Percentiles rank a stretch among this genome's conserved stretches.
phyloP scores from a whole-genome alignment of 1,140 invertebrate genomes.

The Caenorhabditis inopinata region DNA sequence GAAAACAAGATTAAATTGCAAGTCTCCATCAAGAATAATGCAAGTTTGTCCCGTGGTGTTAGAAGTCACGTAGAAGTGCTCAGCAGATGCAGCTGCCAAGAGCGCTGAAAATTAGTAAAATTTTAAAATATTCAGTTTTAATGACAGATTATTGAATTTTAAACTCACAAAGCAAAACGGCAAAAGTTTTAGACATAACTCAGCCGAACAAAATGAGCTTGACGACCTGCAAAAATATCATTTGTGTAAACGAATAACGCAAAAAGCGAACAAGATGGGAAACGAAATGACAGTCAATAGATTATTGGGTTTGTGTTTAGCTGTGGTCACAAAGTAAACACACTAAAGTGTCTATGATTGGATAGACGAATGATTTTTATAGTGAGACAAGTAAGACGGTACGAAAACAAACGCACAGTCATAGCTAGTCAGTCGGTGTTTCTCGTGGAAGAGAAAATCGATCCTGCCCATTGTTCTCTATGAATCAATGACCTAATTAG shows the following conservation, averaged over 20 bases:
- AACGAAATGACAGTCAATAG: not conserved
- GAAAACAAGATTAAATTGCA: conserved; percentile 19
- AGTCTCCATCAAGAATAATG: conserved; percentile 22
- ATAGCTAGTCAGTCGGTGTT: too few relatives aligned
- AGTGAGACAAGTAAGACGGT: too few relatives aligned
- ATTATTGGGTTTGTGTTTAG: conserved; percentile 23
- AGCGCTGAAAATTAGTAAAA: not conserved
- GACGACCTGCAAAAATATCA: not conserved
- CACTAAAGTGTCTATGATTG: not conserved
- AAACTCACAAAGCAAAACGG: not conserved
- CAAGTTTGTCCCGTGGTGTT: not conserved
- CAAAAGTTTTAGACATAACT: not conserved
- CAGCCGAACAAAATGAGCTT: not conserved
- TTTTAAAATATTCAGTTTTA: not conserved
- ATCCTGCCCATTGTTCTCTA: too few relatives aligned
- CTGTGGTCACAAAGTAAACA: conserved; percentile 13
- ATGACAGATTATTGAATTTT: not conserved
- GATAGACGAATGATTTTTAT: too few relatives aligned
- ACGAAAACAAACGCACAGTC: too few relatives aligned
- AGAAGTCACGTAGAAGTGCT: conserved; percentile 7
- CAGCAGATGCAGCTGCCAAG: not conserved
- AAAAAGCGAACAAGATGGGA: conserved; percentile 11
- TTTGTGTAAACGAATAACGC: too few relatives aligned
- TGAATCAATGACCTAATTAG: not conserved
- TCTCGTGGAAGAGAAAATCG: too few relatives aligned